Conservation (phyloP, 2,113 vertebrate genomes). For the Engystomops pustulosus region DNA sequence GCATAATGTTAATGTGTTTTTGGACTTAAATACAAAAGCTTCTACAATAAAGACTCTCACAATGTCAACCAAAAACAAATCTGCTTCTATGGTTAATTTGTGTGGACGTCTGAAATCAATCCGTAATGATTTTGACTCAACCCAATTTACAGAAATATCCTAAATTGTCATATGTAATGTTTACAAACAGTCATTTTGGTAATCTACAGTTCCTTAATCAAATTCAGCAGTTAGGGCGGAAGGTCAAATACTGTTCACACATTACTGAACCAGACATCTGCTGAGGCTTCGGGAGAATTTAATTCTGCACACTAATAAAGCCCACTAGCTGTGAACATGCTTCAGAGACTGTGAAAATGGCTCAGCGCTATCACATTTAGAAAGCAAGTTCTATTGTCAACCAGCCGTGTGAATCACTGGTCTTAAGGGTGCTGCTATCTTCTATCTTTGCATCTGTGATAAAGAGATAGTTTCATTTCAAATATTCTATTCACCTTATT, state of each 20-base stretch:
- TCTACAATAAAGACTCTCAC: constrained; percentile 33
- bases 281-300: constrained; percentile 69
- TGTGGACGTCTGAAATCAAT: constrained; percentile 38
- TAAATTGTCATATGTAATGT: constrained; percentile 54
- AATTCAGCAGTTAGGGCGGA: constrained; percentile 74
- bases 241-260: constrained; percentile 76
- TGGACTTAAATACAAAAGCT: constrained; percentile 35
- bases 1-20: constrained; percentile 53
- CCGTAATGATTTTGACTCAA: constrained; percentile 33
- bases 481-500: background rate
- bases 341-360: constrained; percentile 69
- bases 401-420: constrained; percentile 58
- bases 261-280: constrained; percentile 70
- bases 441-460: constrained; percentile 63
- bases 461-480: constrained; percentile 57
- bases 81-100: constrained; percentile 54
- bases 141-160: constrained; percentile 34
- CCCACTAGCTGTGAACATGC: constrained; percentile 67
- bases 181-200: constrained; percentile 59
- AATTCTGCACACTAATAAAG: constrained; percentile 69
- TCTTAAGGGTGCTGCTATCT: constrained; percentile 60
- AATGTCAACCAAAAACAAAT: constrained; percentile 13
- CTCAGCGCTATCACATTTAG: constrained; percentile 69
- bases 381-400: constrained; percentile 65
- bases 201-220: constrained; percentile 76